phyloP scores from a whole-genome alignment of 2,113 vertebrate genomes.

The Trogon melanurus region DNA sequence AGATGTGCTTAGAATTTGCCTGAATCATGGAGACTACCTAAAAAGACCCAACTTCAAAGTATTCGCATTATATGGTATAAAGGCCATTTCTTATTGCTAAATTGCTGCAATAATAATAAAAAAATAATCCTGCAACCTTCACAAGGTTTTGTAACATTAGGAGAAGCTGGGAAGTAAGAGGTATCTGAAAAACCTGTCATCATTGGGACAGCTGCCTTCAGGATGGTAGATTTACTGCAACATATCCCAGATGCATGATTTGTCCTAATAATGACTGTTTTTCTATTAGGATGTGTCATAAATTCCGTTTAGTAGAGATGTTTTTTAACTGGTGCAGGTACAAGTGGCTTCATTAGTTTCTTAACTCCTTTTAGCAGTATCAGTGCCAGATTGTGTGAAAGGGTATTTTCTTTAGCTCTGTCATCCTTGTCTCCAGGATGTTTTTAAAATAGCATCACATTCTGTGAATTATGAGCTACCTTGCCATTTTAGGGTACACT shows the following conservation, averaged over 20 bases:
- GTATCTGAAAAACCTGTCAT: neutral
- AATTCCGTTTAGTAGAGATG: neutral
- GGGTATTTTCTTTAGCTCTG: neutral
- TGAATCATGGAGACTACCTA: neutral
- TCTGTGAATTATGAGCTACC: neutral
- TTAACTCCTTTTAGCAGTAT: neutral
- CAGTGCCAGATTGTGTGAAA: neutral
- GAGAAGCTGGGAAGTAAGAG: neutral
- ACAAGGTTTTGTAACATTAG: neutral
- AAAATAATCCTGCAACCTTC: neutral
- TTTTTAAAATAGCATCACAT: neutral
- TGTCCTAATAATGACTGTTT: neutral
- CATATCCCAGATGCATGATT: neutral
- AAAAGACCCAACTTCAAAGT: neutral
- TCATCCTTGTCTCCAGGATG: neutral
- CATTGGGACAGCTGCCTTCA: neutral
- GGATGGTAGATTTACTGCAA: neutral
- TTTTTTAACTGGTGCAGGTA: neutral
- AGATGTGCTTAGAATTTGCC: neutral
- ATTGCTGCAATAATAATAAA: neutral
- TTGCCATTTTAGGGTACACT: neutral
- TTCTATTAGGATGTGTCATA: neutral
- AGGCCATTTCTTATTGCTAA: neutral
- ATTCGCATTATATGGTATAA: neutral
- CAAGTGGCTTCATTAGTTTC: neutral